These are phyloP conservation scores for Ceratina japonica DNA, from an alignment of 1,140 invertebrate species.

Conservation along the genomic window DNA sequence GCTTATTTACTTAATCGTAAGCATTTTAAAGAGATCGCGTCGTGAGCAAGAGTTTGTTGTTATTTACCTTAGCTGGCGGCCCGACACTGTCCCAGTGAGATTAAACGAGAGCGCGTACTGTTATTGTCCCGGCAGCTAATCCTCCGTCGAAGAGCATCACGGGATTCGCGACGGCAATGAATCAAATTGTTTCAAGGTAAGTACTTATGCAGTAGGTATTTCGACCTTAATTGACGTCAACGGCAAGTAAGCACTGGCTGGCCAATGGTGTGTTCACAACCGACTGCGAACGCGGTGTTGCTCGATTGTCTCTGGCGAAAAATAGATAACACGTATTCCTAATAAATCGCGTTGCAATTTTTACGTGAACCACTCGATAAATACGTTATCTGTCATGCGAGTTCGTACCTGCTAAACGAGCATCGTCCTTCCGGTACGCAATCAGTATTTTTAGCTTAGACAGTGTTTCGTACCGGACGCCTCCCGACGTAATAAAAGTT, in stretches of 20 bases:
- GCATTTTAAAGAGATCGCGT: background rate
- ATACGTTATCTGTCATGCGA: background rate
- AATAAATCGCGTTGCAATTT: background rate
- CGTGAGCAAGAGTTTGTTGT: conserved; percentile 10
- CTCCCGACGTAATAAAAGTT: too few relatives aligned
- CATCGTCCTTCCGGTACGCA: background rate
- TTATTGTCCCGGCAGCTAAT: conserved; percentile 1
- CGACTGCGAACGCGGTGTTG: background rate
- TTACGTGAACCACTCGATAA: background rate
- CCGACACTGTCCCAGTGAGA: background rate
- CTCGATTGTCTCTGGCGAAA: background rate
- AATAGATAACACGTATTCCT: background rate
- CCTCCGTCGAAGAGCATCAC: background rate
- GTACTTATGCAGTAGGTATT: conserved; percentile 15
- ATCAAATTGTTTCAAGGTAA: conserved; percentile 34
- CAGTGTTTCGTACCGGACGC: background rate
- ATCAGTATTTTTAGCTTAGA: conserved; percentile 1
- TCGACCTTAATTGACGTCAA: conserved; percentile 38
- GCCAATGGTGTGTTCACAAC: conserved; percentile 21
- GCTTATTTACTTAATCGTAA: background rate
- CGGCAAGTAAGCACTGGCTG: conserved; percentile 23
- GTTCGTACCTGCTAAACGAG: background rate
- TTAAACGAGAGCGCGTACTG: background rate
- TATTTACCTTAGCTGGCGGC: conserved; percentile 26
- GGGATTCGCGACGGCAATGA: conserved; percentile 6